Base-by-base conservation (phyloP, 2,113 vertebrate genomes). In the Oryzias melastigma region DNA sequence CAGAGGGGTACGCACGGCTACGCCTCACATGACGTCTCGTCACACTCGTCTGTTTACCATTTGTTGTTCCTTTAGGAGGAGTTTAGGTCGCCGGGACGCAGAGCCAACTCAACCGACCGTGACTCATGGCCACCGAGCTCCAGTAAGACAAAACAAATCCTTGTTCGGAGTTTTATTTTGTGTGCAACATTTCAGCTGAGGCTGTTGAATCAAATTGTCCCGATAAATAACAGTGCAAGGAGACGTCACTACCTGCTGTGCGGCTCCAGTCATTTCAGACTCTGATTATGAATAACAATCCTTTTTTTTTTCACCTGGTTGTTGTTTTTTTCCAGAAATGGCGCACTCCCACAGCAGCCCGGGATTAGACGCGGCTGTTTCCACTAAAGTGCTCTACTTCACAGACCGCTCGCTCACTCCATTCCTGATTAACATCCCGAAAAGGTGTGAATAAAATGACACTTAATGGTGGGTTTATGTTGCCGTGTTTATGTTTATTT, bases 341-440 rank as follows among this genome's bases (percentile, higher is more conserved):
- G 94, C 94, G 53, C 95, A 96, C 76, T 98, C 95, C 10, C 95
- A 95, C 90, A 98, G 95, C 80, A 96, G 93, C 10, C 95, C 96
- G 0, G 65, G 92, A 24, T 87, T 96, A 87, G 93, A 93, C 83
- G 83, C 88, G 16, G 84, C 90, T 77, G 74, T 94, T 80, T 94
- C 91, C 78, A 98, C 97, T 65, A 99, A 98, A 95, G 96, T 97
- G 88, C 93, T 99, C 25, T 98, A 99, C 87, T 99, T 98, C 88
- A 99, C 96, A 1, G 95, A 98, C 79, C 94, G 95, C 68, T 98
- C 96, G 40, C 95, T 98, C 70, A 98, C 96, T 5, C 97, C 97
- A 41, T 98, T 98, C 86, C 93, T 98, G 90, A 93, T 99, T 79
- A 98, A 92, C 88, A 98, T 99, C 89, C 94, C 96, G 75, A 99